Base-by-base conservation (phyloP, 2,113 vertebrate species). In the Rhinopomastus cyanomelas region DNA sequence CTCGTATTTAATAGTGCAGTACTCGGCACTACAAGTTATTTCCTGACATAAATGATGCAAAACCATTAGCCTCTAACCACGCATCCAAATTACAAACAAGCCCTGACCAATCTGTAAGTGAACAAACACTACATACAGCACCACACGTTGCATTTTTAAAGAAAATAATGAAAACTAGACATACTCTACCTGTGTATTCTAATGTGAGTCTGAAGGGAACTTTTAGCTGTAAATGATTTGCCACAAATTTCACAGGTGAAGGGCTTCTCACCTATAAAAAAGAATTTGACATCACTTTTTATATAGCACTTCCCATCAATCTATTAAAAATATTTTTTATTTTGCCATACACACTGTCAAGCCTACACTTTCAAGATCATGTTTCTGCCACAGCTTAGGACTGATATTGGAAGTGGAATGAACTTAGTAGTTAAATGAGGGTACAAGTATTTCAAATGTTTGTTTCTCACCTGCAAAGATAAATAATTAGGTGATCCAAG, bases 181-280 rank as follows among this genome's bases (percentile, higher is more conserved):
- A 67, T 78, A 82, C 36, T 67, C 29, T 96, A 99, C 99, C 98
- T 98, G 97, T 99, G 99, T 80, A 99, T 99, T 87, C 98, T 97
- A 95, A 99, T 99, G 87, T 99, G 99, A 30, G 98, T 99, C 97
- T 99, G 99, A 94, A 99, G 97, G 30, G 99, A 99, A 96, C 98
- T 99, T 97, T 99, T 99, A 87, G 98, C 98, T 66, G 99, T 99
- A 92, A 99, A 99, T 85, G 99, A 99, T 94, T 99, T 99, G 57
- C 99, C 99, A 97, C 99, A 99, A 77, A 99, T 99, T 96, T 99
- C 99, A 97, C 99, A 99, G 5, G 99, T 99, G 90, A 99, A 99
- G 52, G 99, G 99, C 90, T 98, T 99, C 97, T 99, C 99, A 83
- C 99, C 99, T 99, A 94, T 36, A 85, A 91, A 87, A 88, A 95